A percentile compares a stretch with the other conserved stretches of the same genome.
Conservation (phyloP, 2,888 invertebrate species). For the Patella pellucida region DNA sequence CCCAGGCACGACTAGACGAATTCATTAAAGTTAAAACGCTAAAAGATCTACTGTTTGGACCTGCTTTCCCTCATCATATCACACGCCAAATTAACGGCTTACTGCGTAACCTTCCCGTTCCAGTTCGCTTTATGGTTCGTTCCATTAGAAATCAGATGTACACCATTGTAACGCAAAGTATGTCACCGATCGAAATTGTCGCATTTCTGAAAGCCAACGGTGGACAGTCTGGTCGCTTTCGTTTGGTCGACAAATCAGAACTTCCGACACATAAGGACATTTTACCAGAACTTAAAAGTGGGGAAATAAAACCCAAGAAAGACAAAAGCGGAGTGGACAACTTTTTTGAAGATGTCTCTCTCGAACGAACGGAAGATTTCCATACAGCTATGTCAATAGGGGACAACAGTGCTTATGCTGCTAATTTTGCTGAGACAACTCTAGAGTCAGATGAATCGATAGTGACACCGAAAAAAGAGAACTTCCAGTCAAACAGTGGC, state of each 20-base stretch:
- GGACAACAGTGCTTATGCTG: background rate
- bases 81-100: background rate
- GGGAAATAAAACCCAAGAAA: background rate
- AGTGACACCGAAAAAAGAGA: background rate
- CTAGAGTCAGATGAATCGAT: background rate
- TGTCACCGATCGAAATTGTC: background rate
- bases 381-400: background rate
- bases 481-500: background rate
- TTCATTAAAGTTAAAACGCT: conserved; percentile 32
- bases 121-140: background rate
- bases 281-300: background rate
- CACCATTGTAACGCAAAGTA: conserved; percentile 1
- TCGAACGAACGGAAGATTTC: background rate
- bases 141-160: background rate
- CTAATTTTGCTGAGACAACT: background rate
- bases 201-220: background rate
- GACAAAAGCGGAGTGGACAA: background rate
- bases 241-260: background rate
- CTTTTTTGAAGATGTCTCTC: background rate
- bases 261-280: background rate
- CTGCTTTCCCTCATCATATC: conserved; percentile 31
- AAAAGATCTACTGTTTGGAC: conserved; percentile 49
- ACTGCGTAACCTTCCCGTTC: background rate
- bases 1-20: conserved; percentile 37
- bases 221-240: background rate